phyloP scores from a whole-genome alignment of 2,888 invertebrate genomes.

The Dryomyza anilis region DNA sequence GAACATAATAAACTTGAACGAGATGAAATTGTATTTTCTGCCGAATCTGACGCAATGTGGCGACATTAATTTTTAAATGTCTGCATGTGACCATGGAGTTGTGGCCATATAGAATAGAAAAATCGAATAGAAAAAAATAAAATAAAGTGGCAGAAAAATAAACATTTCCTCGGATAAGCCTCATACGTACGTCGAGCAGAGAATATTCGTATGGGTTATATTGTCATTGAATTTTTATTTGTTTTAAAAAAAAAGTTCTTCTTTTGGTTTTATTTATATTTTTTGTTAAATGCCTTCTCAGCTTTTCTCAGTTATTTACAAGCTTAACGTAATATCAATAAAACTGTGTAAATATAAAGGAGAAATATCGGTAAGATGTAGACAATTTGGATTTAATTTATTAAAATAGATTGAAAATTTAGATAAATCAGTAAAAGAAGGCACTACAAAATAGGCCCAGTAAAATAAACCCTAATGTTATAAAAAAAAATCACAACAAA shows the following conservation, averaged over 20 bases:
- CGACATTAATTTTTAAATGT: slow-evolving; percentile 15
- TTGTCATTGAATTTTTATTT: neutral
- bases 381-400: too few species aligned
- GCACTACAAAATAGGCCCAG: too few species aligned
- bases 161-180: neutral
- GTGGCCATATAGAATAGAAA: too few species aligned
- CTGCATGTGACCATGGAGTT: neutral
- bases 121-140: neutral
- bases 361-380: too few species aligned
- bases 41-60: slow-evolving; percentile 15
- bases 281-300: neutral
- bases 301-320: neutral
- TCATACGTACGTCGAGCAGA: neutral
- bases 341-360: too few species aligned
- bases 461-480: too few species aligned
- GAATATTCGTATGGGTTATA: neutral
- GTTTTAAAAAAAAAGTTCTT: too few species aligned
- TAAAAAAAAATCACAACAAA: too few species aligned
- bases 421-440: too few species aligned
- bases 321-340: too few species aligned
- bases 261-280: too few species aligned
- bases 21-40: slow-evolving; percentile 16
- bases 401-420: too few species aligned
- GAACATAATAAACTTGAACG: neutral
- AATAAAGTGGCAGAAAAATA: neutral